These are phyloP conservation scores for Oscarella lobularis DNA, from an alignment of 37 sponge, comb jelly and placozoan species.

Conservation along the genomic window DNA sequence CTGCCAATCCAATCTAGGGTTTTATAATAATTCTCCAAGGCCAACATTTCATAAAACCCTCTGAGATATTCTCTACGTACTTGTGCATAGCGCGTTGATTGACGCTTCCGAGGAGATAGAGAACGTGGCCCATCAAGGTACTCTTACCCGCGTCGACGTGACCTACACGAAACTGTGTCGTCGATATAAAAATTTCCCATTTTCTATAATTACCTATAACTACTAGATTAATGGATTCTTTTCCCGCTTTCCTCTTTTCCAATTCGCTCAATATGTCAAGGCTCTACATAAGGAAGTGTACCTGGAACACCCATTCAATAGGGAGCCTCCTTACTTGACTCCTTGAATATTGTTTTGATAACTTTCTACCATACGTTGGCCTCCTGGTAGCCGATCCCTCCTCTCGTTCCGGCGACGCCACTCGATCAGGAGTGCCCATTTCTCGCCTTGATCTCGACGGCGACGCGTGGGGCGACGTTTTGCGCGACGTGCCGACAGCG, in stretches of 20 bases:
- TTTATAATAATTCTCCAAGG: too few relatives aligned
- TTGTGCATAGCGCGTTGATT: constrained; percentile 86
- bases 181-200: not conserved
- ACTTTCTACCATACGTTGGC: too few relatives aligned
- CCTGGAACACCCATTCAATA: too few relatives aligned
- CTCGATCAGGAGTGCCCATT: too few relatives aligned
- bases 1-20: too few relatives aligned
- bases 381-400: too few relatives aligned
- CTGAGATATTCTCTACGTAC: constrained; percentile 23
- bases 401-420: too few relatives aligned
- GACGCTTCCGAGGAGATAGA: constrained; percentile 73
- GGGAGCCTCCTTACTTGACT: not conserved
- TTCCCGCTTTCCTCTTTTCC: constrained; percentile 25
- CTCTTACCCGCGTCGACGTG: constrained; percentile 99
- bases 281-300: too few relatives aligned
- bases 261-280: constrained; percentile 58
- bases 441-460: too few relatives aligned
- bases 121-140: constrained; percentile 96
- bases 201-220: constrained; percentile 47
- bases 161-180: constrained; percentile 29
- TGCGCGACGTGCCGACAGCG: too few relatives aligned
- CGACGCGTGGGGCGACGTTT: too few relatives aligned
- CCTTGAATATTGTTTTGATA: not conserved
- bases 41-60: too few relatives aligned
- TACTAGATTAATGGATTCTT: constrained; percentile 68